phyloP scores from a whole-genome alignment of 1,140 invertebrate genomes.

The Hestina assimilis region DNA sequence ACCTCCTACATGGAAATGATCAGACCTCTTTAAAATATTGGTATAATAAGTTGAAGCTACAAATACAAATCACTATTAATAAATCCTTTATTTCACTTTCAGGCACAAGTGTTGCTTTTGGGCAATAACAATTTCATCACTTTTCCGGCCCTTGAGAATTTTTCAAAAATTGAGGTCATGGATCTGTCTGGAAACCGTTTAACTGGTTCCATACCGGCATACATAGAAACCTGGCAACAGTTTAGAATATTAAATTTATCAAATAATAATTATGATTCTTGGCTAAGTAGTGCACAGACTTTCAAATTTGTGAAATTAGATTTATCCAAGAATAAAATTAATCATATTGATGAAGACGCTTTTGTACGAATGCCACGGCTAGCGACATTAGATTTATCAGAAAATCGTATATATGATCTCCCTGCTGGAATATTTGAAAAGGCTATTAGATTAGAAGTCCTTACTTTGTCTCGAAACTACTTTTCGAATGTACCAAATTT shows the following conservation, averaged over 20 bases:
- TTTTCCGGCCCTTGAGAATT: conserved; percentile 75
- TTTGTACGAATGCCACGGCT: conserved; percentile 47
- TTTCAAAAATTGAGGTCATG: conserved; percentile 73
- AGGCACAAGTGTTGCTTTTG: conserved; percentile 75
- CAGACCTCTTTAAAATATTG: too few species aligned
- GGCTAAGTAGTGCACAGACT: conserved; percentile 65
- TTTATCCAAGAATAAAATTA: conserved; percentile 77
- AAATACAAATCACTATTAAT: too few species aligned
- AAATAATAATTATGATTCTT: conserved; percentile 78
- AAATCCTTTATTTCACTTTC: conserved; percentile 37
- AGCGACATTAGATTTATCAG: conserved; percentile 78
- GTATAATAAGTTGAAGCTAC: too few species aligned
- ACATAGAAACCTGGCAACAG: conserved; percentile 63
- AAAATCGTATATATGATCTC: conserved; percentile 81
- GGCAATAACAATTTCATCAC: conserved; percentile 76
- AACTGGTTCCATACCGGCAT: conserved; percentile 47
- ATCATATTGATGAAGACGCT: conserved; percentile 50
- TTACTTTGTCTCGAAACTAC: conserved; percentile 83
- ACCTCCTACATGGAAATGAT: too few species aligned
- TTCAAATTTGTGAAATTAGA: conserved; percentile 65
- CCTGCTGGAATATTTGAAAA: conserved; percentile 71
- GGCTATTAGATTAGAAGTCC: conserved; percentile 75
- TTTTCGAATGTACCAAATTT: conserved; percentile 79
- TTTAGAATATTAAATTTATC: conserved; percentile 77
- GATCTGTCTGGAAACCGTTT: conserved; percentile 80